Conservation (phyloP, 2,888 invertebrate genomes). For the Ephialtes manifestator region DNA sequence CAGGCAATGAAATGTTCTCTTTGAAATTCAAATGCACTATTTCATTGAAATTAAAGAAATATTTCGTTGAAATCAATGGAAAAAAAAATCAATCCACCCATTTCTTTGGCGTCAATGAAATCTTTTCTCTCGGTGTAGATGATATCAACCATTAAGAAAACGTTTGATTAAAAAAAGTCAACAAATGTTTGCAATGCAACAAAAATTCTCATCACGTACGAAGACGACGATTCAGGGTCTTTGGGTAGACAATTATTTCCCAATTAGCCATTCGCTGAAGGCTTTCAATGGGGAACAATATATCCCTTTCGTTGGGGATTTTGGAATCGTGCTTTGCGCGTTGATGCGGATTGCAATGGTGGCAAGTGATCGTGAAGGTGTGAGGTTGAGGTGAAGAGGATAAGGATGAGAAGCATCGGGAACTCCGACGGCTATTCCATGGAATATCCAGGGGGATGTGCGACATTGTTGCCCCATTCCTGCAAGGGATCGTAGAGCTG, state of each 20-base stretch:
- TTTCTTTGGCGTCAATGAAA: no score
- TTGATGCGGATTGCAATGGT: conserved; percentile 63
- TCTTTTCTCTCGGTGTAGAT: no score
- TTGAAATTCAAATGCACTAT: no score
- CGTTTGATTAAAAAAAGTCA: background rate
- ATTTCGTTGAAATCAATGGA: no score
- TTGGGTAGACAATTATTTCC: conserved; percentile 79
- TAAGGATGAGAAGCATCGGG: conserved; percentile 45
- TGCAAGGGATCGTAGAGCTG: conserved; percentile 25
- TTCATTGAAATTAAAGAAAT: no score
- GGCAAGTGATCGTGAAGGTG: conserved; percentile 66
- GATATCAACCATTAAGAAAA: background rate
- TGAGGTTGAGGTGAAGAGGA: conserved; percentile 75
- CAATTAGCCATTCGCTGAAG: conserved; percentile 81
- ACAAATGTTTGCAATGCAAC: background rate
- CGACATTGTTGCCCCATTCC: conserved; percentile 29
- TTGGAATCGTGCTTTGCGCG: conserved; percentile 37
- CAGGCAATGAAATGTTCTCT: no score
- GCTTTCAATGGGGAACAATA: conserved; percentile 82
- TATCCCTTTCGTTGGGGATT: conserved; percentile 69
- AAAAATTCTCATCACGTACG: background rate
- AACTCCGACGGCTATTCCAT: background rate
- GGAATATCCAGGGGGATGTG: conserved; percentile 14
- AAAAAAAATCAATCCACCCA: no score
- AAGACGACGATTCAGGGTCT: background rate